A percentile compares a stretch with the other conserved stretches of the same genome.
phyloP scores from a whole-genome alignment of 2,797 vertebrate species.

The Hoplostethus mediterraneus region DNA sequence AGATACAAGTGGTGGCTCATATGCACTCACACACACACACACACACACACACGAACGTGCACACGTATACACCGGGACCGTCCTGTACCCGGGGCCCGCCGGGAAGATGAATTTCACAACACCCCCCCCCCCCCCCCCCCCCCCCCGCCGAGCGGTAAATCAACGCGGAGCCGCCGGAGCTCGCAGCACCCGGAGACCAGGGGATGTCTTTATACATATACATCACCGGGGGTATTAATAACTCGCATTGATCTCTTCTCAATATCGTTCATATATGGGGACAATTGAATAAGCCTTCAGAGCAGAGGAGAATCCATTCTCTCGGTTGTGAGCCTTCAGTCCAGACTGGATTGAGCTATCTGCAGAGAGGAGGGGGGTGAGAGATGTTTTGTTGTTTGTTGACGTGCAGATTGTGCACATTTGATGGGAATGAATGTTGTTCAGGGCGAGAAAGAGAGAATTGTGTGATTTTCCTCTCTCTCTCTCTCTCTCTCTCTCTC shows the following conservation, averaged over 20 bases:
- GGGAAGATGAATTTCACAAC: slow-evolving; percentile 71
- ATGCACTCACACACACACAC: slow-evolving; percentile 22
- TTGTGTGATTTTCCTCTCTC: slow-evolving; percentile 53
- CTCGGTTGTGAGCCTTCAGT: slow-evolving; percentile 47
- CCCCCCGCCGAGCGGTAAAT: slow-evolving; percentile 64
- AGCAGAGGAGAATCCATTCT: slow-evolving; percentile 38
- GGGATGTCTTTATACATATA: slow-evolving; percentile 44
- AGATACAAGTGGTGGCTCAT: slow-evolving; percentile 57
- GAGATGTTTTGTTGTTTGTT: slow-evolving; percentile 55
- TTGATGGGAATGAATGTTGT: slow-evolving; percentile 54
- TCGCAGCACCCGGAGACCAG: slow-evolving; percentile 18
- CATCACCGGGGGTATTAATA: slow-evolving; percentile 60
- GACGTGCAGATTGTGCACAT: slow-evolving; percentile 61
- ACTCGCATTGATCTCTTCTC: slow-evolving; percentile 68
- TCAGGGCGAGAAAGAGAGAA: slow-evolving; percentile 15
- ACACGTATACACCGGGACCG: slow-evolving; percentile 2
- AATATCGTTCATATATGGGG: slow-evolving; percentile 38
- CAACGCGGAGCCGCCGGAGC: slow-evolving; percentile 57
- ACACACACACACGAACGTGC: too few relatives aligned
- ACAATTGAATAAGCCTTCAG: slow-evolving; percentile 57
- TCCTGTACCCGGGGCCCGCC: slow-evolving; percentile 32
- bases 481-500: slow-evolving; percentile 49
- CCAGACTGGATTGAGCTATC: slow-evolving; percentile 67
- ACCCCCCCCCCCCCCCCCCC: slow-evolving; percentile 37
- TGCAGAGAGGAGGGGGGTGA: slow-evolving; percentile 34